These are phyloP conservation scores for Agrotis ipsilon DNA, from an alignment of 2,888 invertebrate genomes.

Conservation along the genomic window DNA sequence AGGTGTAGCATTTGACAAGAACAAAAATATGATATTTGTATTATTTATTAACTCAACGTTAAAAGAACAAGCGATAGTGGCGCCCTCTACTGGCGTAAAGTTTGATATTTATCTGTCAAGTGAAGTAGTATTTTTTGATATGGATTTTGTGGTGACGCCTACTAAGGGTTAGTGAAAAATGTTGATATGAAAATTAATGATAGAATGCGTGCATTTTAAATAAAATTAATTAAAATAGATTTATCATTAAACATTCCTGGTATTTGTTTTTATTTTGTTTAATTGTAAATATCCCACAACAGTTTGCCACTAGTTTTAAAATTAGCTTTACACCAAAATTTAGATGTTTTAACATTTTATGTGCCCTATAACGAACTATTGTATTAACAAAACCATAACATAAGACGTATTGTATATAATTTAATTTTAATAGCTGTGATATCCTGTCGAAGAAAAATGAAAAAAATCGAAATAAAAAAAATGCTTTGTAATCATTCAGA, in stretches of 20 bases:
- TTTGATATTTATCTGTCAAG: not conserved
- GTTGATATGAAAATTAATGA: slow-evolving; percentile 29
- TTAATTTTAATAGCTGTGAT: slow-evolving; percentile 89
- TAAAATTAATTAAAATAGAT: slow-evolving; percentile 51
- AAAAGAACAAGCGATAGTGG: slow-evolving; percentile 23
- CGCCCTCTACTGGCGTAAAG: slow-evolving; percentile 37
- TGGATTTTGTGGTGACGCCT: slow-evolving; percentile 19
- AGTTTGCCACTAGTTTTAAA: slow-evolving; percentile 86
- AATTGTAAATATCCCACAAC: slow-evolving; percentile 67
- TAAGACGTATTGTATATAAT: slow-evolving; percentile 79
- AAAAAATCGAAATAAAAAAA: slow-evolving; percentile 69
- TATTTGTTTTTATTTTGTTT: slow-evolving; percentile 63
- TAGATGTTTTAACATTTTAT: slow-evolving; percentile 76
- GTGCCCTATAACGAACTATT: slow-evolving; percentile 76
- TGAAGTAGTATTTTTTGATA: slow-evolving; percentile 23
- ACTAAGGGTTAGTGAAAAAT: slow-evolving; percentile 39
- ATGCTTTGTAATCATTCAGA: slow-evolving; percentile 69
- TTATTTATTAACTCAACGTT: slow-evolving; percentile 4
- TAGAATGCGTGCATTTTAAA: slow-evolving; percentile 67
- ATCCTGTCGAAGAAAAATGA: slow-evolving; percentile 79
- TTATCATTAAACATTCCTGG: slow-evolving; percentile 63
- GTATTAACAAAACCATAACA: slow-evolving; percentile 70
- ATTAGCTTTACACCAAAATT: slow-evolving; percentile 90
- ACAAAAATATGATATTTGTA: not conserved
- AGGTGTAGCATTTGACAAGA: not conserved